These are phyloP conservation scores for Phalacrocorax pelagicus DNA, from an alignment of 2,113 vertebrate genomes.

Conservation along the genomic window DNA sequence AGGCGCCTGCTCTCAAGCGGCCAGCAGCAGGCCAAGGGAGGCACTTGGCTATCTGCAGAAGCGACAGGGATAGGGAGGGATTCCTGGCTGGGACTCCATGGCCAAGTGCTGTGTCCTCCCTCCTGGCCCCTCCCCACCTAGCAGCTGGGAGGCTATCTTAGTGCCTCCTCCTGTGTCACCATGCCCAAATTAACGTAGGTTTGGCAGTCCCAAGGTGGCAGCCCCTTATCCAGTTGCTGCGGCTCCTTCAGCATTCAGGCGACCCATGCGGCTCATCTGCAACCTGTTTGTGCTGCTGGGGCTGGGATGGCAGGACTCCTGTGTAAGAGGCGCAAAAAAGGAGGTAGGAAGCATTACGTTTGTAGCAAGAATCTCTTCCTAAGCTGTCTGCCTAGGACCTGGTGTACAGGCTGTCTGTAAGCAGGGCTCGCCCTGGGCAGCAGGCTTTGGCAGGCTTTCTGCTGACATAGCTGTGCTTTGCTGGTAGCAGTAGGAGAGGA, in stretches of 20 bases:
- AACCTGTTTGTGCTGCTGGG: not conserved
- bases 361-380: not conserved
- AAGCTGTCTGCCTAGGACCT: not conserved
- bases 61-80: not conserved
- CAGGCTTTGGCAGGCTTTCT: not conserved
- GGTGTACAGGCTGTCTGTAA: not conserved
- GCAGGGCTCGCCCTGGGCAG: not conserved
- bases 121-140: not conserved
- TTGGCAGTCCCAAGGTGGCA: constrained; percentile 65
- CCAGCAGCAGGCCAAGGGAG: not conserved
- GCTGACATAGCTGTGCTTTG: not conserved
- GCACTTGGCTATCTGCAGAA: not conserved
- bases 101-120: not conserved
- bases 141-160: constrained; percentile 27
- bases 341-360: constrained; percentile 64
- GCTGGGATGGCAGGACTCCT: constrained; percentile 82
- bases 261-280: not conserved
- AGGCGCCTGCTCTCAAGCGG: not conserved
- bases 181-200: constrained; percentile 78
- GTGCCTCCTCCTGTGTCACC: constrained; percentile 45
- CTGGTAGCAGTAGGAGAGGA: not conserved
- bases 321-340: constrained; percentile 84
- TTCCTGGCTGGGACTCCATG: not conserved
- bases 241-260: not conserved
- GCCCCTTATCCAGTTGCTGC: constrained; percentile 43